Conservation (phyloP, 2,113 vertebrate genomes). For the Balaenoptera acutorostrata region DNA sequence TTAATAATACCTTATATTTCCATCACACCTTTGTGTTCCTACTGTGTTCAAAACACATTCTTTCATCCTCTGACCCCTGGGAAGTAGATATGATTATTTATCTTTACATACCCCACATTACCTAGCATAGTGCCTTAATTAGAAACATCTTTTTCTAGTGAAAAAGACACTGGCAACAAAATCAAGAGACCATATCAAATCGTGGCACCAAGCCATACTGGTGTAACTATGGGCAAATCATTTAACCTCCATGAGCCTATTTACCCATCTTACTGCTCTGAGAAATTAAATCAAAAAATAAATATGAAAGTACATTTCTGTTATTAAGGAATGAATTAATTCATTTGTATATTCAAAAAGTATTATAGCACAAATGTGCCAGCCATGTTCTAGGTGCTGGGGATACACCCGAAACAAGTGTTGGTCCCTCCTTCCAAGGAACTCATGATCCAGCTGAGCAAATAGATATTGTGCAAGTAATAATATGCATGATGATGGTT, state of each 20-base stretch:
- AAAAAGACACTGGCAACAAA: neutral
- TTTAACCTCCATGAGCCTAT: neutral
- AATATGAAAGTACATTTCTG: neutral
- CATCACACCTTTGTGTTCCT: neutral
- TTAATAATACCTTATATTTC: neutral
- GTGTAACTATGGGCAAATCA: neutral
- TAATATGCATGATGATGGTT: neutral
- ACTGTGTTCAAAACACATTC: neutral
- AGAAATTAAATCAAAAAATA: slow-evolving; percentile 9
- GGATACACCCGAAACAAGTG: neutral
- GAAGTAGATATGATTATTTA: neutral
- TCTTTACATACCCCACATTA: neutral
- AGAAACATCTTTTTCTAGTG: neutral
- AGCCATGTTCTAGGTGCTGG: neutral
- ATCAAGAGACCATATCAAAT: neutral
- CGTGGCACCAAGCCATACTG: neutral
- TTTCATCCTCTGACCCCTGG: neutral
- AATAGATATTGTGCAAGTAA: neutral
- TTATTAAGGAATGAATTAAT: neutral
- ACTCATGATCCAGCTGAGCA: neutral
- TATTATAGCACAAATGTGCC: neutral
- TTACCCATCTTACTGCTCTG: neutral
- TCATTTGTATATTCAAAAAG: neutral
- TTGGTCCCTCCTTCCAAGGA: neutral
- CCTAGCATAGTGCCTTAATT: neutral